Evolutionary conservation across 2,797 vertebrate genomes (phyloP).

Genomic region (Lagorchestes hirsutus): DNA sequence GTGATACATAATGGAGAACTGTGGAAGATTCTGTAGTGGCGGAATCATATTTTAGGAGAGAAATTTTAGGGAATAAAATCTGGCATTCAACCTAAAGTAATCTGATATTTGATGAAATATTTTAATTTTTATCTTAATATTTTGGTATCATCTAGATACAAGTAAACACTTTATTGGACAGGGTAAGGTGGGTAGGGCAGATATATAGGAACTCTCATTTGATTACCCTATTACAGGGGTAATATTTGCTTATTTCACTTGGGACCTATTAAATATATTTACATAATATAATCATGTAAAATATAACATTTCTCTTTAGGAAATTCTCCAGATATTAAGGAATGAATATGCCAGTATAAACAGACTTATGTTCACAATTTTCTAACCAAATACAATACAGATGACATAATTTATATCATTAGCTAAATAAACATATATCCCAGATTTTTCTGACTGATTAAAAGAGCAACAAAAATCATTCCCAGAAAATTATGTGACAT

Average conservation of each 20-base stretch:
- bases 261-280: neutral
- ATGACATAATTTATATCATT: neutral
- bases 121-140: conserved; percentile 17
- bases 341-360: neutral
- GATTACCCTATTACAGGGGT: neutral
- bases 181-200: neutral
- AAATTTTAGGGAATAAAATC: neutral
- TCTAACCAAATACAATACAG: conserved; percentile 12
- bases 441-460: neutral
- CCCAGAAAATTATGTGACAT: neutral
- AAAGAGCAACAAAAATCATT: neutral
- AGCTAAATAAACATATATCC: neutral
- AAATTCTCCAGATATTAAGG: neutral
- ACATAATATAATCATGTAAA: conserved; percentile 23
- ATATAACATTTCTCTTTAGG: neutral
- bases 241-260: neutral
- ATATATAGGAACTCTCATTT: neutral
- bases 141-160: neutral
- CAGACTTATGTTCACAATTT: neutral
- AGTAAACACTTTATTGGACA: neutral
- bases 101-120: neutral
- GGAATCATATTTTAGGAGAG: neutral
- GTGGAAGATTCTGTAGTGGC: neutral
- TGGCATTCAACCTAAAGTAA: neutral
- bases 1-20: neutral